Conservation (phyloP, 2,888 invertebrate genomes). For the Thyatira batis region DNA sequence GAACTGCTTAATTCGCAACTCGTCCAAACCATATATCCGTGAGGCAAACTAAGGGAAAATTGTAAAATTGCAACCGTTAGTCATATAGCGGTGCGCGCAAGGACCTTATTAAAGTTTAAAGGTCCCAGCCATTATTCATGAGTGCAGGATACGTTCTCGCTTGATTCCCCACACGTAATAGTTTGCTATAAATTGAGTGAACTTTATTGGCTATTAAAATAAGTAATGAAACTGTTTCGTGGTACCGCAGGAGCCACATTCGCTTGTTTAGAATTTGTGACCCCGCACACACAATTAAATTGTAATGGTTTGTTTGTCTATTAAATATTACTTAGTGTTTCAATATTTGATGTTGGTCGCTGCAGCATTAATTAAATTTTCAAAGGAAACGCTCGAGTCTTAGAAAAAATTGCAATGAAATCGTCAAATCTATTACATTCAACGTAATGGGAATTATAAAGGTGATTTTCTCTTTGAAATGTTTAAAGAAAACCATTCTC, state of each 20-base stretch:
- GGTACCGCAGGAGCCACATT: slow-evolving; percentile 18
- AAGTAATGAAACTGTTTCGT: slow-evolving; percentile 71
- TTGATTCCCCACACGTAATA: slow-evolving; percentile 73
- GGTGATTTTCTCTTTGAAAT: no score
- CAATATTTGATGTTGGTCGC: not conserved
- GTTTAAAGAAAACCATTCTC: not conserved
- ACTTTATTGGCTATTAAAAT: slow-evolving; percentile 80
- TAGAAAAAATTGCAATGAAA: no score
- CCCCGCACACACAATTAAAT: slow-evolving; percentile 1
- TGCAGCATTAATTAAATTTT: no score
- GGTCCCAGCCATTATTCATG: slow-evolving; percentile 69
- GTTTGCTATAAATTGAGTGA: slow-evolving; percentile 68
- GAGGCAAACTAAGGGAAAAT: slow-evolving; percentile 49
- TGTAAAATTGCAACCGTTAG: slow-evolving; percentile 57
- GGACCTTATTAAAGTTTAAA: slow-evolving; percentile 76
- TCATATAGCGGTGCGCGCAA: slow-evolving; percentile 45
- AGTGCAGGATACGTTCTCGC: slow-evolving; percentile 49
- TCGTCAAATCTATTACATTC: no score
- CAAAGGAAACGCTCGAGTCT: no score
- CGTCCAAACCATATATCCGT: slow-evolving; percentile 35
- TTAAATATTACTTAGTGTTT: not conserved
- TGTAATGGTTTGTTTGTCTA: not conserved
- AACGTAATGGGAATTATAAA: no score
- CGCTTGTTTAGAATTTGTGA: slow-evolving; percentile 8
- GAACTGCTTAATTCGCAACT: slow-evolving; percentile 38